A percentile compares a stretch with the other conserved stretches of the same genome.
Evolutionary conservation across 92 coral and sea anemone genomes (phyloP).

Genomic region (Pocillopora meandrina): DNA sequence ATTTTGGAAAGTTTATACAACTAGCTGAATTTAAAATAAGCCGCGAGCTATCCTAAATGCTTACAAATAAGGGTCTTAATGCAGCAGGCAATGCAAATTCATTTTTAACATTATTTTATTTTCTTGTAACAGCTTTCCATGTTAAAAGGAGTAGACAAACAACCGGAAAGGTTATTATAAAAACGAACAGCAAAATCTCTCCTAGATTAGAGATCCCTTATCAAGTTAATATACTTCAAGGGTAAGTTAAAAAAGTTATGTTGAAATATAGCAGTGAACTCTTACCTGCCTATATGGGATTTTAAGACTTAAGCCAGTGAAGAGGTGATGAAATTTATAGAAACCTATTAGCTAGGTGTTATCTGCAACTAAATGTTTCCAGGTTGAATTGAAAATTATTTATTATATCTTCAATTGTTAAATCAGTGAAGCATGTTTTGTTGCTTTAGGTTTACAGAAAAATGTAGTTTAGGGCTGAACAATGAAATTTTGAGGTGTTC

Average conservation of each 20-base stretch:
- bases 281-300: background rate
- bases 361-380: too few relatives aligned
- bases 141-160: conserved; percentile 85
- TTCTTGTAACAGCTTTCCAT: conserved; percentile 66
- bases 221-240: conserved; percentile 93
- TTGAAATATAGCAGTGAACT: background rate
- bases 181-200: conserved; percentile 80
- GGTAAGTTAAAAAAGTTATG: conserved; percentile 59
- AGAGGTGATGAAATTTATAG: too few relatives aligned
- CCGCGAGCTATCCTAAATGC: too few relatives aligned
- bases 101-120: background rate
- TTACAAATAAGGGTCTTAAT: too few relatives aligned
- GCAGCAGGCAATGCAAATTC: background rate
- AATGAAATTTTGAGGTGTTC: too few relatives aligned
- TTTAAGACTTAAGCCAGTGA: background rate
- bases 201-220: conserved; percentile 84
- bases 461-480: too few relatives aligned
- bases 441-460: too few relatives aligned
- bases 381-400: too few relatives aligned
- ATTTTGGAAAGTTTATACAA: background rate
- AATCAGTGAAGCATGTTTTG: too few relatives aligned
- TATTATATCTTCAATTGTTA: too few relatives aligned
- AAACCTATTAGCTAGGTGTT: too few relatives aligned
- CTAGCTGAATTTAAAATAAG: too few relatives aligned
- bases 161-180: conserved; percentile 78